Evolutionary conservation across 1,140 invertebrate genomes (phyloP).

Genomic region (Ips typographus): DNA sequence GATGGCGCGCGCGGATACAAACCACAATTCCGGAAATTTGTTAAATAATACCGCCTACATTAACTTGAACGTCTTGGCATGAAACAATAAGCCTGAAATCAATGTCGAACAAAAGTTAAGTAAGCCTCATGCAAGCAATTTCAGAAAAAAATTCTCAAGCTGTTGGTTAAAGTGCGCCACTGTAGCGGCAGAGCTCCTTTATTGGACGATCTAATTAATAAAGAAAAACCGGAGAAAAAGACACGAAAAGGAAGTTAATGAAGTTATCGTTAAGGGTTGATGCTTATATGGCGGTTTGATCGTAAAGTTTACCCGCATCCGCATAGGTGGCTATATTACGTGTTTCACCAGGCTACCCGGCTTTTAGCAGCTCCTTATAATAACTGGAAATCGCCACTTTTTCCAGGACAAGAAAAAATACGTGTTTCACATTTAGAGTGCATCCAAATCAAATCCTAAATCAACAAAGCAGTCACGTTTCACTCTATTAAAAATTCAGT

Average conservation of each 20-base stretch:
- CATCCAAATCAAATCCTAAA: no score
- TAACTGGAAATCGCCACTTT: background rate
- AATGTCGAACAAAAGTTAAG: no score
- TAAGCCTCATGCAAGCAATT: no score
- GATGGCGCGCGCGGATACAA: background rate
- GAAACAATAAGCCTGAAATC: no score
- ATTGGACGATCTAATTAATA: conserved; percentile 27
- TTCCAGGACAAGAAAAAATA: background rate
- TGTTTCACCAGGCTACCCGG: background rate
- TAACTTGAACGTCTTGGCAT: no score
- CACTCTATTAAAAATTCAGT: no score
- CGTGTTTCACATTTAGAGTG: background rate
- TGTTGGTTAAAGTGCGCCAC: background rate
- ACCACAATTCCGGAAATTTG: no score
- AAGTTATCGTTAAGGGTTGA: conserved; percentile 18
- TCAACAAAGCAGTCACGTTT: no score
- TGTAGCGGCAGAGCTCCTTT: conserved; percentile 8
- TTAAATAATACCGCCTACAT: no score
- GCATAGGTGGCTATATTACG: conserved; percentile 6
- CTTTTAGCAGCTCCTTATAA: background rate
- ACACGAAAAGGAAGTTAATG: conserved; percentile 16
- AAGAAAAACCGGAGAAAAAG: conserved; percentile 25
- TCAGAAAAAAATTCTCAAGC: background rate
- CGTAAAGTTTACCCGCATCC: conserved; percentile 6
- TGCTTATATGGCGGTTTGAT: conserved; percentile 15